Base-by-base conservation (phyloP, 1,140 invertebrate species). In the Drosophila truncata region DNA sequence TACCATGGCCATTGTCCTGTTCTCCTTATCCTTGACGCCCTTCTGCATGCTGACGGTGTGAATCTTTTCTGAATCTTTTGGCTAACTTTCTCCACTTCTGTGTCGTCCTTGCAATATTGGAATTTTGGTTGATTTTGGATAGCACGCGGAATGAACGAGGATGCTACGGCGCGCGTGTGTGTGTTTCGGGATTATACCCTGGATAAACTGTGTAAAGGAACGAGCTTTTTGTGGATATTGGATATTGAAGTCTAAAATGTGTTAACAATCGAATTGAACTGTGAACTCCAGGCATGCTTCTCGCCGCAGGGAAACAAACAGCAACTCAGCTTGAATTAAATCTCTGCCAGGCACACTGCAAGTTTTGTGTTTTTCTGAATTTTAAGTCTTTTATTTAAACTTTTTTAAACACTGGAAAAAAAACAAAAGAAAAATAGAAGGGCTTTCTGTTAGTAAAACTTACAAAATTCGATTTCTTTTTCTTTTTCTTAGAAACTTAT, bases 11-110 rank as follows among this genome's bases (percentile, higher is more conserved):
- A 39, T 25, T 27, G 54, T 37, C 52, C 59, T 39, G 76, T 65
- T 59, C 49, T 70, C 83, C 83, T 76, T 86, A 44, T 86, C 80
- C 50, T 76, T 88, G 44, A 50, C 75, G 62, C 65, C 65, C 64
- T 87, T 86, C 57, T 82, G 83, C 83, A 86, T 88, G 33, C 18
- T 55, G 52, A 0, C 20, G 9, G 14, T 14, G 8, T 54, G 27
- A 5, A 1, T n/a, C 18, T 13, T 16, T 0, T 11, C 3, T 29
- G 18, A 16, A 10, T 16, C 11, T 25, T 35, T 6, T n/a, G n/a
- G 7, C 1, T 41, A n/a, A n/a, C 61, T 41, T 16, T 20, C 49
- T 23, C 33, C 27, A 27, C 25, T 35, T n/a, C n/a, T 31, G n/a
- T 61, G 23, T 62, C 18, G 33, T 62, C 25, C 42, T 35, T 60